These are phyloP conservation scores for Dipodomys stephensi DNA, from an alignment of 2,113 vertebrate species.

Conservation along the genomic window DNA sequence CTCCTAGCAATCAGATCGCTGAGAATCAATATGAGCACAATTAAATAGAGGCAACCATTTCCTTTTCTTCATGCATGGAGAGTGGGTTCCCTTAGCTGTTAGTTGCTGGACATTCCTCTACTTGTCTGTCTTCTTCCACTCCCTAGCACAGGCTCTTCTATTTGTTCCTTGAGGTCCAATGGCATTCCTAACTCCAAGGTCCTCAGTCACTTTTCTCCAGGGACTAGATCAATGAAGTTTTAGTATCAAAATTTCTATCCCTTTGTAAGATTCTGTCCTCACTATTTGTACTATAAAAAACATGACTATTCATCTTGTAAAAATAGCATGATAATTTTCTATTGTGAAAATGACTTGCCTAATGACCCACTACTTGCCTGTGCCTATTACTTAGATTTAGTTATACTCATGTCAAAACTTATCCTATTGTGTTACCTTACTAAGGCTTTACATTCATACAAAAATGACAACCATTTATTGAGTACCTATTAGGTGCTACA, in stretches of 20 bases:
- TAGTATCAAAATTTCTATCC: neutral
- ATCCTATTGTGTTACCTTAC: neutral
- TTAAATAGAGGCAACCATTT: neutral
- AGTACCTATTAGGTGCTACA: neutral
- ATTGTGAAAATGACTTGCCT: neutral
- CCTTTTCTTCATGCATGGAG: neutral
- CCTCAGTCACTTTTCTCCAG: neutral
- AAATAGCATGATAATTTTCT: neutral
- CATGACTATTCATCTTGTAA: neutral
- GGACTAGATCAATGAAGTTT: neutral
- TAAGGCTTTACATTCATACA: neutral
- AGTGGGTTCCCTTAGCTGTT: neutral
- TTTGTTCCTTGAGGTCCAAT: neutral
- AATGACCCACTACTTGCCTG: neutral
- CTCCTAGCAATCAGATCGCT: conserved; percentile 5
- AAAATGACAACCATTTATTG: conserved; percentile 24
- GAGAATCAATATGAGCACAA: neutral
- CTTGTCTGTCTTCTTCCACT: neutral
- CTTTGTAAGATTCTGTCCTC: neutral
- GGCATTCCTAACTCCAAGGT: neutral
- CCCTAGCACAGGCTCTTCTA: neutral
- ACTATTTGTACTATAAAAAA: conserved; percentile 15
- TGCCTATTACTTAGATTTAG: neutral
- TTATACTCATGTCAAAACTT: conserved; percentile 24
- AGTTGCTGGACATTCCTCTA: neutral